phyloP scores from a whole-genome alignment of 1,140 invertebrate genomes.

The Bombus affinis region DNA sequence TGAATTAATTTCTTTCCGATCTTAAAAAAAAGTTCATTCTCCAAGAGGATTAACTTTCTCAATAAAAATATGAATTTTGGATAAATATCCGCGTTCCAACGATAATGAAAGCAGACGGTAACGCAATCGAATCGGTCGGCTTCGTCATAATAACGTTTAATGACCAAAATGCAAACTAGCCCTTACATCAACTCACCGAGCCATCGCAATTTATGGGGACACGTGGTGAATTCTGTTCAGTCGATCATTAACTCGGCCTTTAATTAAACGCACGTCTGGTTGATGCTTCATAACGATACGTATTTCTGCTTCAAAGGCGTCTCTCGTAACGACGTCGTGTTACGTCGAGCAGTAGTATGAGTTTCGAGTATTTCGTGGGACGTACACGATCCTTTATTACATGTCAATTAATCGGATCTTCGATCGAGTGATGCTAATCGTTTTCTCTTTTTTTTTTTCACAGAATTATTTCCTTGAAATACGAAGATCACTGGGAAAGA shows the following conservation, averaged over 20 bases:
- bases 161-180: slow-evolving; percentile 20
- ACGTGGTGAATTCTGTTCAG: slow-evolving; percentile 42
- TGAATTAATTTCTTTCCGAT: too few relatives aligned
- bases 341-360: background rate
- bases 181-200: slow-evolving; percentile 15
- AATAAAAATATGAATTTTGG: too few relatives aligned
- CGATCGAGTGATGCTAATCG: background rate
- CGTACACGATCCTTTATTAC: background rate
- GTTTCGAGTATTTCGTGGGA: background rate
- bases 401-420: background rate
- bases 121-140: background rate
- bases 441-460: background rate
- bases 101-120: background rate
- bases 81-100: too few relatives aligned
- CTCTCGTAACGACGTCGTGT: background rate
- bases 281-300: slow-evolving; percentile 22
- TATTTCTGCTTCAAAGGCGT: background rate
- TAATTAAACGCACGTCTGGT: slow-evolving; percentile 57
- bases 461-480: background rate
- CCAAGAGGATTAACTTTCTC: too few relatives aligned
- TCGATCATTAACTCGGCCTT: slow-evolving; percentile 53
- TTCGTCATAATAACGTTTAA: slow-evolving; percentile 43
- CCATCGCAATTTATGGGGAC: slow-evolving; percentile 51
- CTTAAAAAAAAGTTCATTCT: too few relatives aligned
- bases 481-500: background rate